Conservation (phyloP, 2,888 invertebrate genomes). For the Melieria picta region DNA sequence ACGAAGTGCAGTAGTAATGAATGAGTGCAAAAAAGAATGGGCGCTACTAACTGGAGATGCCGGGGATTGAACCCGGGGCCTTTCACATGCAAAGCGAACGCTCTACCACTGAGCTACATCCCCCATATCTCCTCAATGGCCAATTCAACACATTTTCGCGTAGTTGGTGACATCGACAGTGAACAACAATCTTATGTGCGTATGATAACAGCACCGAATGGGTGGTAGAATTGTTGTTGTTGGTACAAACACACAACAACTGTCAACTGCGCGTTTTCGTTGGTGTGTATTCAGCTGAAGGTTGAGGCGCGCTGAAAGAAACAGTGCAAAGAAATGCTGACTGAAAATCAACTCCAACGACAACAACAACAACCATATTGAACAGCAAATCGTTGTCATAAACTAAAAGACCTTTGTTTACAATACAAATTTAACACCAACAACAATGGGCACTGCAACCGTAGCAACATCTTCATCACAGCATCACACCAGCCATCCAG, state of each 20-base stretch:
- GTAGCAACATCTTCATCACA: conserved; percentile 48
- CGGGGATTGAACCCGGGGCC: conserved; percentile 61
- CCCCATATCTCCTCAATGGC: conserved; percentile 25
- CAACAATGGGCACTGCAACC: conserved; percentile 32
- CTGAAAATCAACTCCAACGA: not conserved
- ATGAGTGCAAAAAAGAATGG: not conserved
- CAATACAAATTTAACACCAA: conserved; percentile 60
- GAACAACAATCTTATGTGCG: too few species aligned
- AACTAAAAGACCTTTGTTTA: conserved; percentile 60
- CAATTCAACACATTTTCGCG: not conserved
- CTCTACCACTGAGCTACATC: conserved; percentile 62
- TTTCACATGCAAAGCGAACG: conserved; percentile 61
- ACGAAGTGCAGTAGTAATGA: too few species aligned
- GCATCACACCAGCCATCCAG: conserved; percentile 9
- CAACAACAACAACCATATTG: not conserved
- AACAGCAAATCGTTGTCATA: conserved; percentile 46
- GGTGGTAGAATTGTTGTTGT: not conserved
- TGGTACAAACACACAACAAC: not conserved
- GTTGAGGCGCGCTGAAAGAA: not conserved
- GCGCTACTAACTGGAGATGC: conserved; percentile 50
- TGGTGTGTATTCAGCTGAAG: not conserved
- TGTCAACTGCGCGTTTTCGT: not conserved
- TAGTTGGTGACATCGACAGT: not conserved
- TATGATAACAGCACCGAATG: not conserved
- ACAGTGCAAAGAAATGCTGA: not conserved